These are phyloP conservation scores for Aspidiotus destructor DNA, from an alignment of 2,888 invertebrate species.

Conservation along the genomic window DNA sequence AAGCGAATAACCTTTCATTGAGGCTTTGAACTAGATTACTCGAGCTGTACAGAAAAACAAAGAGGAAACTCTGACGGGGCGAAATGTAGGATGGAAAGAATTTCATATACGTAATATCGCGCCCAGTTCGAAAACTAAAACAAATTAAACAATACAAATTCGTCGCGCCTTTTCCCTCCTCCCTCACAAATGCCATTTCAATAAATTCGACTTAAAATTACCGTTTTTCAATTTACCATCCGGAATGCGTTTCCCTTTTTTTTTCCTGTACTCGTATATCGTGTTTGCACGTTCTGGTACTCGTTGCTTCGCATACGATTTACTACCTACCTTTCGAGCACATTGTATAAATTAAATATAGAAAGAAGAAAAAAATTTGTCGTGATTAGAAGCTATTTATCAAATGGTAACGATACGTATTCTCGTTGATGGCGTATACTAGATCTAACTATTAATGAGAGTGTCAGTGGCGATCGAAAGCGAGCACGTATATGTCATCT, in stretches of 20 bases:
- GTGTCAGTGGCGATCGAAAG: not conserved
- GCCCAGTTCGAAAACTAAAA: not conserved
- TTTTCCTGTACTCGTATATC: not conserved
- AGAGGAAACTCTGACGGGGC: not conserved
- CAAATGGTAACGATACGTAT: not conserved
- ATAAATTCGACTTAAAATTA: not conserved
- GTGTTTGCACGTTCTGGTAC: not conserved
- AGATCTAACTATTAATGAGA: not conserved
- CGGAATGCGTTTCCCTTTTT: not conserved
- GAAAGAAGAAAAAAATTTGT: not conserved
- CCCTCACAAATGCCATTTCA: not conserved
- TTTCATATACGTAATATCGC: not conserved
- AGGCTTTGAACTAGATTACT: slow-evolving; percentile 22
- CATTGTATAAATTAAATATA: slow-evolving; percentile 2
- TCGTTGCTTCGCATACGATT: no score
- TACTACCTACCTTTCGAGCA: not conserved
- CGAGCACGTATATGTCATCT: slow-evolving; percentile 1
- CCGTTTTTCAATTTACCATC: not conserved
- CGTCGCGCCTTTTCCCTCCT: not conserved
- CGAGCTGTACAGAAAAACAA: not conserved
- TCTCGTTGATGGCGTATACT: not conserved
- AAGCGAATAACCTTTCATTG: slow-evolving; percentile 22
- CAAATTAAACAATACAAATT: not conserved
- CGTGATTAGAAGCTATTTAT: slow-evolving; percentile 1
- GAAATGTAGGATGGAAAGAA: not conserved